Conservation (phyloP, 2,888 invertebrate species). For the Mystacides longicornis region DNA sequence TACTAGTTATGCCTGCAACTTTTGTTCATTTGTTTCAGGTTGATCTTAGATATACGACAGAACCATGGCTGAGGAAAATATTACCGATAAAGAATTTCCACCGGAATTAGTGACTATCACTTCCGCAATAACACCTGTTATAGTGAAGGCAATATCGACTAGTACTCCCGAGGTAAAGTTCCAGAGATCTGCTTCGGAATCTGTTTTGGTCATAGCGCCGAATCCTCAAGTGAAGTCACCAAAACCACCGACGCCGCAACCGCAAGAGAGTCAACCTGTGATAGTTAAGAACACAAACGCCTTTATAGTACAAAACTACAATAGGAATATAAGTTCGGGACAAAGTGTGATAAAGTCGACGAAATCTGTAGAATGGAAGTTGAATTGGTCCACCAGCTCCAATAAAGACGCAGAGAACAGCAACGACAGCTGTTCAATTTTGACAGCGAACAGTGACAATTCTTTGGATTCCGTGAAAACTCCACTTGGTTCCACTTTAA, state of each 20-base stretch:
- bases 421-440: conserved; percentile 7
- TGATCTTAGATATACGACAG: too few relatives aligned
- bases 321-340: not conserved
- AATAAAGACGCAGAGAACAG: conserved; percentile 4
- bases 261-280: conserved; percentile 1
- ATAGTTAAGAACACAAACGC: conserved; percentile 15
- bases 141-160: conserved; percentile 10
- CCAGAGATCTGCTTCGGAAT: conserved; percentile 2
- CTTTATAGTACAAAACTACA: conserved; percentile 14
- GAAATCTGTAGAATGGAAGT: conserved; percentile 12
- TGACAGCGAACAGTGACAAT: conserved; percentile 7
- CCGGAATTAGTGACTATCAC: not conserved
- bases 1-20: too few relatives aligned
- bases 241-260: not conserved
- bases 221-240: conserved; percentile 6
- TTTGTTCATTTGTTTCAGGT: too few relatives aligned
- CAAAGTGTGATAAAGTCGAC: conserved; percentile 17
- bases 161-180: not conserved
- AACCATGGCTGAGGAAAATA: not conserved
- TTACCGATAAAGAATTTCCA: conserved; percentile 5
- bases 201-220: conserved; percentile 9
- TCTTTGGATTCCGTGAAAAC: conserved; percentile 7
- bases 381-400: not conserved
- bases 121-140: conserved; percentile 9
- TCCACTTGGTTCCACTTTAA: not conserved